Conservation (phyloP, 2,797 vertebrate genomes). For the Apogon talboti region DNA sequence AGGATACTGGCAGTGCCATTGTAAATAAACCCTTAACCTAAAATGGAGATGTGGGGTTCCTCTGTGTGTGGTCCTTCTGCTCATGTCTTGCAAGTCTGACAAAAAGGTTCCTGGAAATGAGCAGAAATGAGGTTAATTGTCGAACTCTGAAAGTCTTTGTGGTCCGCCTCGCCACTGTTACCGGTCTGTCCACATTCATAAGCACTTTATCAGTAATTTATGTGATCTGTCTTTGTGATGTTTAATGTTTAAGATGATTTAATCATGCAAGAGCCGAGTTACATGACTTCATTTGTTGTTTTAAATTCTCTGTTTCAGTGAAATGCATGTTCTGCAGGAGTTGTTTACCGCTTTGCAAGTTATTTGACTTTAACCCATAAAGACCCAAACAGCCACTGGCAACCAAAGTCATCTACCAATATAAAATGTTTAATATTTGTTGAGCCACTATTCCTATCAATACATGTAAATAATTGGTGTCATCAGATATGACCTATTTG, state of each 20-base stretch:
- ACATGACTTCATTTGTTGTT: too few relatives aligned
- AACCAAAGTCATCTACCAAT: too few relatives aligned
- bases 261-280: too few relatives aligned
- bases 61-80: conserved; percentile 69
- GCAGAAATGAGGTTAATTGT: conserved; percentile 22
- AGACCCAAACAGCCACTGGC: too few relatives aligned
- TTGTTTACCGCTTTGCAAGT: neutral
- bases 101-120: conserved; percentile 51
- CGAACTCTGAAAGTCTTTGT: conserved; percentile 16
- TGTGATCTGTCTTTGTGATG: too few relatives aligned
- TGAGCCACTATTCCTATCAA: too few relatives aligned
- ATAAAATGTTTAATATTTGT: too few relatives aligned
- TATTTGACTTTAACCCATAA: neutral
- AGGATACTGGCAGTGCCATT: conserved; percentile 38
- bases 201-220: conserved; percentile 1
- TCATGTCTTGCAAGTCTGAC: conserved; percentile 29
- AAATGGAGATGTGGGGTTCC: conserved; percentile 50
- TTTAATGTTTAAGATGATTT: too few relatives aligned
- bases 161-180: conserved; percentile 31
- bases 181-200: neutral
- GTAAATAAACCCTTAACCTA: conserved; percentile 66
- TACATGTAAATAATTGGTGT: too few relatives aligned
- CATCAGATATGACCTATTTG: too few relatives aligned
- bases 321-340: conserved; percentile 1
- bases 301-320: too few relatives aligned